Evolutionary conservation across 2,113 vertebrate species (phyloP).

Genomic region (Natator depressus): DNA sequence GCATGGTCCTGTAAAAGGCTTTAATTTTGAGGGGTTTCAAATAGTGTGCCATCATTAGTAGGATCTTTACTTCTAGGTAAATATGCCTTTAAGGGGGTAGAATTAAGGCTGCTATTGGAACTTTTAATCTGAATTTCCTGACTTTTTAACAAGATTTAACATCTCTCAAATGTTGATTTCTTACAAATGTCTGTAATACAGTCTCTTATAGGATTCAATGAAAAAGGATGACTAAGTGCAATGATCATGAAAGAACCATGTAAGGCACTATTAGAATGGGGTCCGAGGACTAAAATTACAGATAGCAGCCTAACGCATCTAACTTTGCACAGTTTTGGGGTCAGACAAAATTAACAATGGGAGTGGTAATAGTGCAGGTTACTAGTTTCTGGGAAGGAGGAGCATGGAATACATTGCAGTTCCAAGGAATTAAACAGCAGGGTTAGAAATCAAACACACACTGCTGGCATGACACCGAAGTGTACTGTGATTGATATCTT

Average conservation of each 20-base stretch:
- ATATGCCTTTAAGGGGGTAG: not conserved
- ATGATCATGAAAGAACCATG: not conserved
- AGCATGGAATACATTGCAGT: not conserved
- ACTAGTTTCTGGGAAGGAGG: not conserved
- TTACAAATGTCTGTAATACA: not conserved
- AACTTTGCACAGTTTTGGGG: not conserved
- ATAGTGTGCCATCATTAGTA: not conserved
- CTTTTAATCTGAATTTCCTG: not conserved
- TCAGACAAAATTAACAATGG: not conserved
- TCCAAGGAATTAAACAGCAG: not conserved
- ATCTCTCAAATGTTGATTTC: not conserved
- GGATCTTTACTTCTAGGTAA: not conserved
- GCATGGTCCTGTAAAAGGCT: not conserved
- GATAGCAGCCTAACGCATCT: not conserved
- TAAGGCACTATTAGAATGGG: not conserved
- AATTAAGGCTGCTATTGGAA: not conserved
- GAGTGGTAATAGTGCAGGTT: not conserved
- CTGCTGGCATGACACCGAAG: slow-evolving; percentile 10
- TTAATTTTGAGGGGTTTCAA: not conserved
- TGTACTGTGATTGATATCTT: not conserved
- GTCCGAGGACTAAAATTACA: not conserved
- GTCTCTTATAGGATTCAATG: not conserved
- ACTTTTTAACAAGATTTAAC: not conserved
- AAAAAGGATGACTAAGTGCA: not conserved
- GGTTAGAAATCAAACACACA: not conserved